Evolutionary conservation across 2,797 vertebrate species (phyloP), one percentile per base, ranked within the genome.

Genomic region (Lates japonicus): DNA sequence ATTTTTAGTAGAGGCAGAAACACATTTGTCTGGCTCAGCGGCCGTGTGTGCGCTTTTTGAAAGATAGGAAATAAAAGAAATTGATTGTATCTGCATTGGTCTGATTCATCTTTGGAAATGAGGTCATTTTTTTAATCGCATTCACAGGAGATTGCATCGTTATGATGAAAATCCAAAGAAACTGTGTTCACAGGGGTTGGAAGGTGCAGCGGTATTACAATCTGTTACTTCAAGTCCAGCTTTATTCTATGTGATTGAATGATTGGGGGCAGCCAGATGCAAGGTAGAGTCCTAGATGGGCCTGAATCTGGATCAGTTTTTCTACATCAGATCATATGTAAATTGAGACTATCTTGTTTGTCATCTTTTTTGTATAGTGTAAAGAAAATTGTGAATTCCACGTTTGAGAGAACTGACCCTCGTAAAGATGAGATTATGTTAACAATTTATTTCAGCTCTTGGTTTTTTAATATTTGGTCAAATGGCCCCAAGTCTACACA

Each of bases 51-150:
- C 42, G 39, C 51, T 77, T 85, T 85, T 77, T 88, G 67, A 90
- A 81, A 88, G 67, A 88, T 88, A 84, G 80, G 71, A 83, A 89
- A 88, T 89, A 89, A 90, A 90, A 84, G 71, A 90, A 90, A 91
- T 89, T 81, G 83, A 90, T 90, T 81, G 80, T 70, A 88, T 91
- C 85, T 86, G 51, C 64, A 71, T 85, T 83, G 69, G 84, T 86
- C 80, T 55, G 70, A 90, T 90, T 87, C 73, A 86, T 89, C 86
- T 88, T 80, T 76, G 62, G 77, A 87, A 89, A 91, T 87, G 68
- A 88, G 89, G 85, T 89, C 82, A 89, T 89, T 90, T 87, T 76
- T 90, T 81, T 52, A 76, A 89, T 91, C 82, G 87, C 59, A 84
- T 87, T 82, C 71, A 58, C 72, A 69, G 59, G 64, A 88, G 91